These are phyloP conservation scores for Dolichotis patagonum DNA, from an alignment of 2,113 vertebrate species.

Conservation along the genomic window DNA sequence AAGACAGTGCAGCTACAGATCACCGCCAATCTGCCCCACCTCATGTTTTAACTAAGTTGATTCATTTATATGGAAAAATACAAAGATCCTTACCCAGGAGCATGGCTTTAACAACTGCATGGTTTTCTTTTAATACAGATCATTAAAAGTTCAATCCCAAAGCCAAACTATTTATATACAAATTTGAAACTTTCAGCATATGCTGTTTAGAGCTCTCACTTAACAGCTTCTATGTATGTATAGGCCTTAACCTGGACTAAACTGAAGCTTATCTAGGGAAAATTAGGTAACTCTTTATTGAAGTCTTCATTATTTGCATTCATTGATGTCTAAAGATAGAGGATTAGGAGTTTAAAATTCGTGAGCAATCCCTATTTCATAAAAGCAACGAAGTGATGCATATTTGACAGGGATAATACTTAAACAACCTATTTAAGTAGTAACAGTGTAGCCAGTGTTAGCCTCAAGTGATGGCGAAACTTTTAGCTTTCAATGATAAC, in stretches of 20 bases:
- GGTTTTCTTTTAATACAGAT: constrained; percentile 22
- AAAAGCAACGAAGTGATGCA: background rate
- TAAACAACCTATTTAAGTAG: constrained; percentile 1
- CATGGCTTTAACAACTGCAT: background rate
- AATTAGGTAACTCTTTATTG: background rate
- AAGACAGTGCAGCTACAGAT: background rate
- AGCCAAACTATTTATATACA: background rate
- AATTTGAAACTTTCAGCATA: constrained; percentile 16
- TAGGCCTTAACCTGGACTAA: background rate
- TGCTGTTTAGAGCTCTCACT: constrained; percentile 12
- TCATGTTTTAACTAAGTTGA: background rate
- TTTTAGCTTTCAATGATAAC: background rate
- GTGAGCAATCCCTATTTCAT: constrained; percentile 15
- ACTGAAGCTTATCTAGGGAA: background rate
- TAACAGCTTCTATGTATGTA: background rate
- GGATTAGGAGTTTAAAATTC: background rate
- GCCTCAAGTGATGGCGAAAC: background rate
- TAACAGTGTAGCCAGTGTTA: background rate
- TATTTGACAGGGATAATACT: background rate
- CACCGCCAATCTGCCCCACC: background rate
- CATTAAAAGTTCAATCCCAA: constrained; percentile 32
- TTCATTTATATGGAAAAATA: background rate
- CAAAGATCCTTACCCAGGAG: constrained; percentile 36
- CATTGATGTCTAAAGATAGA: background rate
- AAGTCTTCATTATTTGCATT: constrained; percentile 24